phyloP scores from a whole-genome alignment of 2,113 vertebrate genomes.

The Calidris pugnax region DNA sequence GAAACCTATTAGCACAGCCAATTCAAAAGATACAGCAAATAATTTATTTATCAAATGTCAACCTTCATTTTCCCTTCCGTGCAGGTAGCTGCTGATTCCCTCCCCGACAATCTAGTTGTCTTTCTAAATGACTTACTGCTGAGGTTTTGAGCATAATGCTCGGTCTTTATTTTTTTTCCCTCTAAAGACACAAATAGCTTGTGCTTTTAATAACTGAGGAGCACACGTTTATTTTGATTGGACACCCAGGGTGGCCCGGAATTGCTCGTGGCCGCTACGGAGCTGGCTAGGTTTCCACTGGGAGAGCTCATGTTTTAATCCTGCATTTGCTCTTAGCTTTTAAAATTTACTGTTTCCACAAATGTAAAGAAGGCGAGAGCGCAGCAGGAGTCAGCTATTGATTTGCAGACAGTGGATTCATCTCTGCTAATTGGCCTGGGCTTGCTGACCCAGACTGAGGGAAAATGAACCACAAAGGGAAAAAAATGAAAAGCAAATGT shows the following conservation, averaged over 20 bases:
- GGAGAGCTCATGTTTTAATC: conserved; percentile 28
- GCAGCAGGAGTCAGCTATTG: not conserved
- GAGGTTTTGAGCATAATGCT: not conserved
- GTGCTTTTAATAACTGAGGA: conserved; percentile 15
- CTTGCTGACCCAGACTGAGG: conserved; percentile 12
- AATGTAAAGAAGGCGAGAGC: not conserved
- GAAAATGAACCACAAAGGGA: conserved; percentile 1
- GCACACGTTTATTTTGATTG: not conserved
- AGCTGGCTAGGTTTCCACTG: not conserved
- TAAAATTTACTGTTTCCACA: conserved; percentile 6
- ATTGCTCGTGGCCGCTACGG: not conserved
- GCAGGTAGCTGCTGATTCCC: not conserved
- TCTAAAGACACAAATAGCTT: conserved; percentile 20
- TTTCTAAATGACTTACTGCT: conserved; percentile 4
- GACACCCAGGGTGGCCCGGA: not conserved
- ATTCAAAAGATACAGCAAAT: not conserved
- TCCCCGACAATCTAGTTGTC: not conserved
- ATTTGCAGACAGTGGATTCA: conserved; percentile 18
- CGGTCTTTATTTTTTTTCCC: not conserved
- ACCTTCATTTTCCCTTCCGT: not conserved
- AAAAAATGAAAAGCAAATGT: not conserved
- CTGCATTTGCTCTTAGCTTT: conserved; percentile 17
- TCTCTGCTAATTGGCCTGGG: conserved; percentile 34
- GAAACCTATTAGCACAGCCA: not conserved
- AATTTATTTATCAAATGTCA: conserved; percentile 12